Evolutionary conservation across 2,113 vertebrate genomes (phyloP).

Genomic region (Sialia sialis): DNA sequence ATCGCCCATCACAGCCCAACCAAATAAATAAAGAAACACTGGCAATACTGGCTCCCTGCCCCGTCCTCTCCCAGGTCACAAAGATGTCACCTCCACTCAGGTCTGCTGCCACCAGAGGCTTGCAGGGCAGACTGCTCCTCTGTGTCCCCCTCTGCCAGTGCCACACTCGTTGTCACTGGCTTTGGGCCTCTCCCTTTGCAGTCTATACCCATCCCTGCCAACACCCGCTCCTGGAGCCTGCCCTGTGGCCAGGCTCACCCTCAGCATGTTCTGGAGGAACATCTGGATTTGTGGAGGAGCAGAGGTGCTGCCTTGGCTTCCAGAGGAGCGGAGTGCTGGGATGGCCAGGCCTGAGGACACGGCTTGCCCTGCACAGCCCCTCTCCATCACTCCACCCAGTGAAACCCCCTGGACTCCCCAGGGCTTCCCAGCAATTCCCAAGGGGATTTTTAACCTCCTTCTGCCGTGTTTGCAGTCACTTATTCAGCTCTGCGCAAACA

Average conservation of each 20-base stretch:
- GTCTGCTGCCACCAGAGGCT: background rate
- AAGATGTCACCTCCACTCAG: background rate
- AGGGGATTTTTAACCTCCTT: background rate
- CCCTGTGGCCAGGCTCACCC: background rate
- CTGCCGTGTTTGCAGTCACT: background rate
- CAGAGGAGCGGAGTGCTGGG: background rate
- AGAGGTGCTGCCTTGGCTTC: background rate
- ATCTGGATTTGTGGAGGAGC: background rate
- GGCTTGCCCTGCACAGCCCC: background rate
- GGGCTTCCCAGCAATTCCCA: background rate
- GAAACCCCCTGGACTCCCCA: background rate
- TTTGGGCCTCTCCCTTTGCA: background rate
- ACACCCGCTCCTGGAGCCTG: rapidly evolving
- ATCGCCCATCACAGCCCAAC: background rate
- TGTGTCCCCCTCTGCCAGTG: background rate
- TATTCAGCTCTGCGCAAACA: background rate
- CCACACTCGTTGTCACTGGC: rapidly evolving
- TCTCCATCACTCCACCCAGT: rapidly evolving
- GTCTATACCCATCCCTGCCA: rapidly evolving
- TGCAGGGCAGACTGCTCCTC: background rate
- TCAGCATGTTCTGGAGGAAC: background rate
- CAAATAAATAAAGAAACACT: background rate
- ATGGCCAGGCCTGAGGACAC: background rate
- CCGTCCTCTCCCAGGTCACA: background rate
- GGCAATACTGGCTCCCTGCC: background rate